phyloP scores from a whole-genome alignment of 2,888 invertebrate genomes.

The Liopterus haemorrhoidalis region DNA sequence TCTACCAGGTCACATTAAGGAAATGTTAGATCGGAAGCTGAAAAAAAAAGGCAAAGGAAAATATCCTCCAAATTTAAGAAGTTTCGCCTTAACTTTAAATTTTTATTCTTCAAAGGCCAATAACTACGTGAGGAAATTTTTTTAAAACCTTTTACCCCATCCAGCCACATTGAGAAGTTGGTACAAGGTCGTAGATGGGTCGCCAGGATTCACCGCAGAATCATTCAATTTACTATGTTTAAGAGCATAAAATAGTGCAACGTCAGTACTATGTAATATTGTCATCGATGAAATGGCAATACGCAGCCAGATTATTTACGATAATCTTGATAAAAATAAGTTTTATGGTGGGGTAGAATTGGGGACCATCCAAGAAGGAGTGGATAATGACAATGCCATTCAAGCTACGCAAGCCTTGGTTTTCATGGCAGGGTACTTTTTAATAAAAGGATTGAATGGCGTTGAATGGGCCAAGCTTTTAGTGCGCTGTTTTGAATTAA shows the following conservation, averaged over 20 bases:
- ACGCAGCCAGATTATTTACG: neutral
- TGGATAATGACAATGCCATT: neutral
- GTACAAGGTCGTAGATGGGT: neutral
- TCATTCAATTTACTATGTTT: neutral
- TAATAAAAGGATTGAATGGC: constrained; percentile 1
- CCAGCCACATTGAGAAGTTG: neutral
- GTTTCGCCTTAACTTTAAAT: neutral
- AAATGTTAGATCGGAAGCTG: neutral
- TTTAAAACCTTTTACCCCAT: neutral
- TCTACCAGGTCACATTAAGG: too few species aligned
- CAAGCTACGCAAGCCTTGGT: neutral
- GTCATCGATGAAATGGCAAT: constrained; percentile 1
- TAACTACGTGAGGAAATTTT: neutral
- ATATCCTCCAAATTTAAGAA: neutral
- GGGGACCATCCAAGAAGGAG: neutral
- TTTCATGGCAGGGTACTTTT: constrained; percentile 10
- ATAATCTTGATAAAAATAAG: neutral
- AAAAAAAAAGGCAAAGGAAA: neutral
- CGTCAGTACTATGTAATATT: neutral
- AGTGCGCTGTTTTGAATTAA: neutral
- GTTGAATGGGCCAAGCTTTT: constrained; percentile 3
- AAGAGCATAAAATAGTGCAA: neutral
- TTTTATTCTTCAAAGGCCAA: constrained; percentile 1
- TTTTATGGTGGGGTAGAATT: constrained; percentile 2
- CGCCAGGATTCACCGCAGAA: neutral